Evolutionary conservation across 2,113 vertebrate genomes (phyloP), one percentile per base, ranked within the genome.

Genomic region (Varanus salvator): DNA sequence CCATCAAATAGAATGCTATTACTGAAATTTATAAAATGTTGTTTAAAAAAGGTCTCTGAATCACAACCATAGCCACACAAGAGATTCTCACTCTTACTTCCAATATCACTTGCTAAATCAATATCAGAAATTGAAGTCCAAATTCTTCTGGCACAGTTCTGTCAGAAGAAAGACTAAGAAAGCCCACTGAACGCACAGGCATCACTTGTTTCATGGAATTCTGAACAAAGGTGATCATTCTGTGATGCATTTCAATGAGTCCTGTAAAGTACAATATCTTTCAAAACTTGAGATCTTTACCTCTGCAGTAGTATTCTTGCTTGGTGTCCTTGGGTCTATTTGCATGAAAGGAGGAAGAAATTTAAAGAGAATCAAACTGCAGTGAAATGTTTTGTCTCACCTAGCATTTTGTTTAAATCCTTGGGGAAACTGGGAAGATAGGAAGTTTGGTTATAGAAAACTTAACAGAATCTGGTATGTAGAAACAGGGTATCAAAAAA

Each of bases 251-350:
- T 85, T 1, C 19, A 25, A 64, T 7, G 71, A 4, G 48, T 64
- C 6, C 21, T 84, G 54, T 2, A 29, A 92, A 71, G 6, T 69
- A 92, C 48, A 60, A 12, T 80, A 31, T 76, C 80, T 92, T 85
- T 7, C 87, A 92, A 0, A 84, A 81, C 48, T 44, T n/a, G 3
- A 19, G 85, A 85, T 89, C 64, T 92, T 95, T 96, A 96, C 96
- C 96, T 96, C 95, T 80, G 92, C 0, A 38, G 94, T 14, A 90
- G 94, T 95, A 86, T 96, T 94, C 91, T 93, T 93, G 92, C 90
- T 93, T 86, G 95, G 93, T 2, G 93, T 68, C 94, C 95, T 95
- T 91, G 44, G 91, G 52, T 94, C 94, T 96, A 27, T 87, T 90
- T 93, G 93, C 12, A 96, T 15, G 91, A 92, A 92, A 93, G 27